phyloP scores from a whole-genome alignment of 92 coral and sea anemone genomes.

The Umimayanthus kanabou region DNA sequence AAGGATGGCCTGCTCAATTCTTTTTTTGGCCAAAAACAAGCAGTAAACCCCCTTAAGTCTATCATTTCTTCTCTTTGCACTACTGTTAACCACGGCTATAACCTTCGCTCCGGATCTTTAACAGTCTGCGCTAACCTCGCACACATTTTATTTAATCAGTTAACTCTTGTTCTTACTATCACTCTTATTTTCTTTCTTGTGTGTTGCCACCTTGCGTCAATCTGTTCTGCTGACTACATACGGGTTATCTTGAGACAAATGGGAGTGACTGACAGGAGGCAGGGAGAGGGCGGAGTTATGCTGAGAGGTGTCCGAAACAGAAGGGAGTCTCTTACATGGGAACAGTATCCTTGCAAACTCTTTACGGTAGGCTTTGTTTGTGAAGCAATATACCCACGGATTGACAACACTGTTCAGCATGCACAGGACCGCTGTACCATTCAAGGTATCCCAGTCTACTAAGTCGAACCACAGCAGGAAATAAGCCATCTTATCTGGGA shows the following conservation, averaged over 20 bases:
- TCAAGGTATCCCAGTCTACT: constrained; percentile 20
- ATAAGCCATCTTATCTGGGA: constrained; percentile 27
- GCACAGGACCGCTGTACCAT: constrained; percentile 17
- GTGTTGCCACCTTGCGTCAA: background rate
- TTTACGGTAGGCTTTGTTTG: constrained; percentile 29
- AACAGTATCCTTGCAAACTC: background rate
- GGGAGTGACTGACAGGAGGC: background rate
- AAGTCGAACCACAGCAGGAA: constrained; percentile 28
- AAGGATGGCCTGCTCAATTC: too few species aligned
- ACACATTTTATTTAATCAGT: too few species aligned
- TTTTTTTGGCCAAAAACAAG: too few species aligned
- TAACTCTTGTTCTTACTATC: background rate
- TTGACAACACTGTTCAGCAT: constrained; percentile 9
- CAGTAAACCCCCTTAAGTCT: too few species aligned
- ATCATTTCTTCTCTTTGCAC: too few species aligned
- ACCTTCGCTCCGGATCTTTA: too few species aligned
- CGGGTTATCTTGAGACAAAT: background rate
- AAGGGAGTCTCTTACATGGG: background rate
- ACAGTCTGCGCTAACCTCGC: too few species aligned
- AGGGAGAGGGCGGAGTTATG: background rate
- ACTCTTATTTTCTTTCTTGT: background rate
- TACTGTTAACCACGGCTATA: too few species aligned
- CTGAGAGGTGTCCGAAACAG: background rate
- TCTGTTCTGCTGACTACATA: background rate
- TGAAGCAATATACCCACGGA: constrained; percentile 34